These are phyloP conservation scores for Naso thynnoides DNA, from an alignment of 2,797 vertebrate species.

Conservation along the genomic window DNA sequence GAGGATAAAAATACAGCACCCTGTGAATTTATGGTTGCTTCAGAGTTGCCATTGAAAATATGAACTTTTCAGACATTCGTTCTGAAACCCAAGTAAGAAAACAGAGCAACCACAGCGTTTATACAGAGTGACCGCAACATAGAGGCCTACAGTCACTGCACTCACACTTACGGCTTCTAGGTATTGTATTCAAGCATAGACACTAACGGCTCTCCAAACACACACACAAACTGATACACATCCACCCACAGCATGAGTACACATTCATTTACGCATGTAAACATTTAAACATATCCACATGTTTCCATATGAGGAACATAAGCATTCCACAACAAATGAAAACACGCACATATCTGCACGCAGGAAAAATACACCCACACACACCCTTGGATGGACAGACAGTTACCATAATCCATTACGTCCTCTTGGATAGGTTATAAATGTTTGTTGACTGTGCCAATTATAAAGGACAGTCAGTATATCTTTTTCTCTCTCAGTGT, in stretches of 20 bases:
- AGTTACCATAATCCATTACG: slow-evolving; percentile 63
- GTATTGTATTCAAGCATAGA: slow-evolving; percentile 72
- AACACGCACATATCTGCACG: slow-evolving; percentile 24
- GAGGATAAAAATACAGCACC: slow-evolving; percentile 85
- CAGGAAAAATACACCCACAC: slow-evolving; percentile 32
- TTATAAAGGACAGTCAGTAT: slow-evolving; percentile 70
- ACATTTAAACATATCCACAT: slow-evolving; percentile 67
- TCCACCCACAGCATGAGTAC: slow-evolving; percentile 37
- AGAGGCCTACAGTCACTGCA: slow-evolving; percentile 62
- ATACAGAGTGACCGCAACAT: slow-evolving; percentile 83
- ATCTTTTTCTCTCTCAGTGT: slow-evolving; percentile 66
- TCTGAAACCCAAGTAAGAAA: slow-evolving; percentile 86
- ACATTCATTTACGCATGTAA: slow-evolving; percentile 58
- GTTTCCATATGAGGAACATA: slow-evolving; percentile 42
- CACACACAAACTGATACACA: slow-evolving; percentile 28
- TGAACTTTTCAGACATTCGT: slow-evolving; percentile 81
- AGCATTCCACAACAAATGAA: slow-evolving; percentile 46
- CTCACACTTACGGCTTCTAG: slow-evolving; percentile 70
- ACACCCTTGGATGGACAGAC: slow-evolving; percentile 35
- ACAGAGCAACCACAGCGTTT: slow-evolving; percentile 84
- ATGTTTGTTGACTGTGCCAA: slow-evolving; percentile 71
- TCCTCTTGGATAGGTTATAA: slow-evolving; percentile 59
- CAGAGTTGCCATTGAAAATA: slow-evolving; percentile 85
- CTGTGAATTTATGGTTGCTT: slow-evolving; percentile 84
- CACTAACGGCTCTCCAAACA: slow-evolving; percentile 34